Conservation (phyloP, 2,113 vertebrate species). For the Sakesphorus luctuosus region DNA sequence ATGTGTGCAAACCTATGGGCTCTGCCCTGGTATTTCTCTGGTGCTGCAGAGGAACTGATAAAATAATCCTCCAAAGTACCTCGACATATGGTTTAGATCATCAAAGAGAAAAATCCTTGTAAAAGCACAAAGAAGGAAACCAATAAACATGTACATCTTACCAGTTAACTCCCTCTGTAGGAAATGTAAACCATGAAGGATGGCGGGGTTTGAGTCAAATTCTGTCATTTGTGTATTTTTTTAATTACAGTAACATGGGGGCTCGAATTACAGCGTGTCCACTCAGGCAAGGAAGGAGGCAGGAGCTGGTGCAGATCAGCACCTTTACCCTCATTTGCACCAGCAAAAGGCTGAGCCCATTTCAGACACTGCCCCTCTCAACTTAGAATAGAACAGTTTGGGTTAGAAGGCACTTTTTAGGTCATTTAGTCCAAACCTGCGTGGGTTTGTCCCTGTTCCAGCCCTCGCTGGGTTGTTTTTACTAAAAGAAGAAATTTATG, state of each 20-base stretch:
- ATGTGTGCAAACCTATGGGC: slow-evolving; percentile 63
- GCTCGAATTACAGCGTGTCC: slow-evolving; percentile 44
- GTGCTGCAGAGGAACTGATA: slow-evolving; percentile 72
- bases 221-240: slow-evolving; percentile 63
- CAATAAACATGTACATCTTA: slow-evolving; percentile 67
- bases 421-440: background rate
- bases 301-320: slow-evolving; percentile 3
- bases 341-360: accelerated
- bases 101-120: slow-evolving; percentile 75
- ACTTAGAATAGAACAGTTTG: background rate
- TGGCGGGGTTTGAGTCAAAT: slow-evolving; percentile 47
- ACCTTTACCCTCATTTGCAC: background rate
- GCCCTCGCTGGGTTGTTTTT: background rate
- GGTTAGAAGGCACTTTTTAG: background rate
- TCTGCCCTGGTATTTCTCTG: slow-evolving; percentile 70
- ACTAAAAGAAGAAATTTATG: background rate
- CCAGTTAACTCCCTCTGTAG: slow-evolving; percentile 66
- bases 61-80: slow-evolving; percentile 75
- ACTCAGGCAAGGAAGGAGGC: background rate
- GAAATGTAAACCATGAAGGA: slow-evolving; percentile 66
- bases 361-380: background rate
- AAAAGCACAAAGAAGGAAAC: slow-evolving; percentile 67
- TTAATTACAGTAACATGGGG: slow-evolving; percentile 61
- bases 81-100: slow-evolving; percentile 78
- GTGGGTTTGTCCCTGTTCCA: background rate